These are phyloP conservation scores for Drosophila siamana DNA, from an alignment of 2,888 invertebrate species.

Conservation along the genomic window DNA sequence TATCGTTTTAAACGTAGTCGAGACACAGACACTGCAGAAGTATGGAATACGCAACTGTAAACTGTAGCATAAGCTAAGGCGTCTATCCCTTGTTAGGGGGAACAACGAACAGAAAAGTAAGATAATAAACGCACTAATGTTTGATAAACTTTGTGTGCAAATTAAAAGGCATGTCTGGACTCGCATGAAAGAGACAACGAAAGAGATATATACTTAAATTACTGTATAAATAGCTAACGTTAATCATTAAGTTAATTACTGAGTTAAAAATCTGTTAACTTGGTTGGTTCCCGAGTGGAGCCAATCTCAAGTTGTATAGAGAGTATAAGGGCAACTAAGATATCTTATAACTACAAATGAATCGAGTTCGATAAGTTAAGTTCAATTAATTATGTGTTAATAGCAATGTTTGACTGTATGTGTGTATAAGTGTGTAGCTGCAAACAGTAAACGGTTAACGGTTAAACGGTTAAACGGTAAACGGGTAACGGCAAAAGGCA, in stretches of 20 bases:
- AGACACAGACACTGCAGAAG: conserved; percentile 14
- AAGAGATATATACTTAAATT: conserved; percentile 18
- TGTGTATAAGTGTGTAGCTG: conserved; percentile 25
- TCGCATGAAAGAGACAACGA: conserved; percentile 25
- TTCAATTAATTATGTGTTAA: conserved; percentile 2
- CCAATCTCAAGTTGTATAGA: conserved; percentile 17
- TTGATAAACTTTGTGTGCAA: conserved; percentile 12
- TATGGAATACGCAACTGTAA: not conserved
- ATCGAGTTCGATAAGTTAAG: conserved; percentile 20
- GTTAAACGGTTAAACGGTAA: conserved; percentile 6
- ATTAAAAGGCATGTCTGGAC: conserved; percentile 18
- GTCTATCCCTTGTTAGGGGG: conserved; percentile 30
- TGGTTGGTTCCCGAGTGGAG: conserved; percentile 28
- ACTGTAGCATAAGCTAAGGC: conserved; percentile 30
- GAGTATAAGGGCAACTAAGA: conserved; percentile 39
- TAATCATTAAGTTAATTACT: conserved; percentile 20
- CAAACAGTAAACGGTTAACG: conserved; percentile 24
- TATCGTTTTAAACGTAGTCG: not conserved
- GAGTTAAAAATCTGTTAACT: conserved; percentile 16
- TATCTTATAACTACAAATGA: conserved; percentile 42
- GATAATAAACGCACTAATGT: conserved; percentile 23
- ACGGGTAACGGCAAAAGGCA: conserved; percentile 55
- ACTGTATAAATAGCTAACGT: conserved; percentile 31
- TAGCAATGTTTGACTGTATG: conserved; percentile 18
- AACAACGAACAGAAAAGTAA: conserved; percentile 6